Evolutionary conservation across 2,113 vertebrate species (phyloP).

Genomic region (Sula dactylatra): DNA sequence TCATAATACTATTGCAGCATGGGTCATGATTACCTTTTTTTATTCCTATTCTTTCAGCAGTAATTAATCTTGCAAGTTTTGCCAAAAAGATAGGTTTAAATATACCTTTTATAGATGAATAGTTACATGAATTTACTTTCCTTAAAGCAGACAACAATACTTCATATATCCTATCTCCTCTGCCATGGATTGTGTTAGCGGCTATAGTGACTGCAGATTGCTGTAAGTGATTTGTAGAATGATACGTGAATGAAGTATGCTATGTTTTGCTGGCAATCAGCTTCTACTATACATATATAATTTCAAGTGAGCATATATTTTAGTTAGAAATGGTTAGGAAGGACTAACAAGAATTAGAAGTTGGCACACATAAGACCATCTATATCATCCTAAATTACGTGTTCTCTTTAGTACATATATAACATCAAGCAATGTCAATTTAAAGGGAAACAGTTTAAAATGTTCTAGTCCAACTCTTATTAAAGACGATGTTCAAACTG

Average conservation of each 20-base stretch:
- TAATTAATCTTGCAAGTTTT: neutral
- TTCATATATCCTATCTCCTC: neutral
- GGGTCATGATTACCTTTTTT: neutral
- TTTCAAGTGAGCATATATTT: neutral
- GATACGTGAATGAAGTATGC: neutral
- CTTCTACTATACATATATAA: neutral
- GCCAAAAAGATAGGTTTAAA: constrained; percentile 26
- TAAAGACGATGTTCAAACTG: neutral
- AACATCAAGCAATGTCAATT: neutral
- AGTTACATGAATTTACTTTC: constrained; percentile 21
- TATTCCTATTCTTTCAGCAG: neutral
- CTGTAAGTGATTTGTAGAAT: neutral
- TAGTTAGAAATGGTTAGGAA: neutral
- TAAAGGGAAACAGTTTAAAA: neutral
- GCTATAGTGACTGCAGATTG: neutral
- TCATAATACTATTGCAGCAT: neutral
- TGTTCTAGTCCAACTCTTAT: neutral
- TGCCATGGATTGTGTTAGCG: neutral
- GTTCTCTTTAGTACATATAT: neutral
- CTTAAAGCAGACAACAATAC: neutral
- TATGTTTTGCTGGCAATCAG: neutral
- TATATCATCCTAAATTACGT: neutral
- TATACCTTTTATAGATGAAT: neutral
- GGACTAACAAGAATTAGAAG: neutral
- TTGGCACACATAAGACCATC: neutral